Evolutionary conservation across 2,113 vertebrate species (phyloP).

Genomic region (Cyprinus carpio): DNA sequence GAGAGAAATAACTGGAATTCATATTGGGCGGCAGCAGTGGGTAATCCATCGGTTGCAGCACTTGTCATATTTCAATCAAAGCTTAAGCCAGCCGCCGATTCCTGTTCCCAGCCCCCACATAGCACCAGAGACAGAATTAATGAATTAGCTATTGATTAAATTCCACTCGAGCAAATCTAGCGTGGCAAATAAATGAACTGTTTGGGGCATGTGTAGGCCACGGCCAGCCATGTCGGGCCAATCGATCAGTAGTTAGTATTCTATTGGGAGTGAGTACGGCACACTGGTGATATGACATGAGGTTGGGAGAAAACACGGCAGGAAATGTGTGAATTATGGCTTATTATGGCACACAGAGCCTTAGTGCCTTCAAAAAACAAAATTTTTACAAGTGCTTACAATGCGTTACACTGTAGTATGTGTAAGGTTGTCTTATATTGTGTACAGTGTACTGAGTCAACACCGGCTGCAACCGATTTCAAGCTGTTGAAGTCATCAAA

Average conservation of each 20-base stretch:
- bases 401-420: not conserved
- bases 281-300: constrained; percentile 83
- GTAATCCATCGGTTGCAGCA: constrained; percentile 67
- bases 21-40: constrained; percentile 61
- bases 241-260: constrained; percentile 89
- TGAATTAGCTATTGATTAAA: constrained; percentile 96
- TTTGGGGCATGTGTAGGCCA: constrained; percentile 85
- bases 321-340: constrained; percentile 67
- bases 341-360: constrained; percentile 45
- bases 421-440: not conserved
- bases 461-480: not conserved
- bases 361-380: not conserved
- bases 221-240: constrained; percentile 81
- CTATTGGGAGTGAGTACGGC: constrained; percentile 81
- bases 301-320: constrained; percentile 64
- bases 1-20: constrained; percentile 70
- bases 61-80: constrained; percentile 85
- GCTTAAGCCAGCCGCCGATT: constrained; percentile 70
- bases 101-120: constrained; percentile 68
- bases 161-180: constrained; percentile 90
- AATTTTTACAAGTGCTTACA: not conserved
- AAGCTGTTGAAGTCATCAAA: not conserved
- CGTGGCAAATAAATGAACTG: constrained; percentile 92
- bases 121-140: constrained; percentile 82
- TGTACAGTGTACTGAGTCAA: not conserved